phyloP scores from a whole-genome alignment of 2,888 invertebrate genomes.

The Alloscopus bannaensis region DNA sequence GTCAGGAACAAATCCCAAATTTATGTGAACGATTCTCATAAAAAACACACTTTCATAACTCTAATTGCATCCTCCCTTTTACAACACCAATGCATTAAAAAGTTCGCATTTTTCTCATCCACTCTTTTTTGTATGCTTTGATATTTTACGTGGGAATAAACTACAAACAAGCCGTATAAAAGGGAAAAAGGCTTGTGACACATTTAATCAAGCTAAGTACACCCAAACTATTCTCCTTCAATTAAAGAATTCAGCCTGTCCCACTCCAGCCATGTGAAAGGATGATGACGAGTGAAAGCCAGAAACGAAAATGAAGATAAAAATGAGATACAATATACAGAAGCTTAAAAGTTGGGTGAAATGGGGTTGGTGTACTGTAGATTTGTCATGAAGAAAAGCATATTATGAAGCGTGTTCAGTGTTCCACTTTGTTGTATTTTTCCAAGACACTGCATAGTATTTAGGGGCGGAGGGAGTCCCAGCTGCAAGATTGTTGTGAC shows the following conservation, averaged over 20 bases:
- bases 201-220: slow-evolving; percentile 57
- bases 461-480: slow-evolving; percentile 5
- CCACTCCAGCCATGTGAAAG: neutral
- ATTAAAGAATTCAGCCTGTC: neutral
- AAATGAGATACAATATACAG: neutral
- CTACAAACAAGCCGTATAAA: neutral
- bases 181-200: neutral
- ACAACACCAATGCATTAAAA: no score
- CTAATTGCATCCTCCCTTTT: no score
- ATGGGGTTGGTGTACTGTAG: no score
- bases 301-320: neutral
- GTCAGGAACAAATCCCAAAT: no score
- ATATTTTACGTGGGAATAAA: slow-evolving; percentile 14
- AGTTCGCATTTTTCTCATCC: no score
- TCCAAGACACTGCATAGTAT: neutral
- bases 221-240: slow-evolving; percentile 1
- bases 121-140: no score
- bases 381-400: no score
- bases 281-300: neutral
- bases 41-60: no score
- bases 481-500: slow-evolving; percentile 41
- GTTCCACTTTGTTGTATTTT: no score
- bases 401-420: no score
- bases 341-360: neutral
- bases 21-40: no score